Evolutionary conservation across 2,113 vertebrate species (phyloP).

Genomic region (Caranx melampygus): DNA sequence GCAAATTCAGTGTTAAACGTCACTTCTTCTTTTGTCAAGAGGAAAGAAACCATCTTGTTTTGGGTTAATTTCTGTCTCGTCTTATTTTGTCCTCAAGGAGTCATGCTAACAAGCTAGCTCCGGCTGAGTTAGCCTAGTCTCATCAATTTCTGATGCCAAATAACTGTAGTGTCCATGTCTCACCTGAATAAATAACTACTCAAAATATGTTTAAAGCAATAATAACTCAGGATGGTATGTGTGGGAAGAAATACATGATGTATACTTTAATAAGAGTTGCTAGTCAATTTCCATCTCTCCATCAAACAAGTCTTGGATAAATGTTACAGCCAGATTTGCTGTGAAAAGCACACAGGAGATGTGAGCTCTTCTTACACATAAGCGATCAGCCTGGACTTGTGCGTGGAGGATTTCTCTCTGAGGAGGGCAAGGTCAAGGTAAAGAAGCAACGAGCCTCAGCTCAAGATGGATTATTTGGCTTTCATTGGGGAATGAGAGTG

Average conservation of each 20-base stretch:
- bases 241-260: not conserved
- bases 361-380: conserved; percentile 6
- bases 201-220: not conserved
- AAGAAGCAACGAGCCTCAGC: conserved; percentile 11
- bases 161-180: no score
- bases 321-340: not conserved
- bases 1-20: no score
- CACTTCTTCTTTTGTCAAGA: no score
- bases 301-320: not conserved
- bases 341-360: not conserved
- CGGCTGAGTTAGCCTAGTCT: no score
- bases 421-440: conserved; percentile 15
- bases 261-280: not conserved
- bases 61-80: no score
- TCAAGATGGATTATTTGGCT: conserved; percentile 21
- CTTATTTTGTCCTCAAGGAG: no score
- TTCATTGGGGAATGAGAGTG: conserved; percentile 15
- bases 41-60: no score
- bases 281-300: conserved; percentile 5
- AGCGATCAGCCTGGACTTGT: not conserved
- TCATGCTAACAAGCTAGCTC: no score
- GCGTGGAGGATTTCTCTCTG: not conserved
- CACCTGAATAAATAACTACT: no score
- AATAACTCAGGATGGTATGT: conserved; percentile 21
- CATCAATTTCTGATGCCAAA: no score